Conservation (phyloP, 2,888 invertebrate genomes). For the Drosophila nigricruria region DNA sequence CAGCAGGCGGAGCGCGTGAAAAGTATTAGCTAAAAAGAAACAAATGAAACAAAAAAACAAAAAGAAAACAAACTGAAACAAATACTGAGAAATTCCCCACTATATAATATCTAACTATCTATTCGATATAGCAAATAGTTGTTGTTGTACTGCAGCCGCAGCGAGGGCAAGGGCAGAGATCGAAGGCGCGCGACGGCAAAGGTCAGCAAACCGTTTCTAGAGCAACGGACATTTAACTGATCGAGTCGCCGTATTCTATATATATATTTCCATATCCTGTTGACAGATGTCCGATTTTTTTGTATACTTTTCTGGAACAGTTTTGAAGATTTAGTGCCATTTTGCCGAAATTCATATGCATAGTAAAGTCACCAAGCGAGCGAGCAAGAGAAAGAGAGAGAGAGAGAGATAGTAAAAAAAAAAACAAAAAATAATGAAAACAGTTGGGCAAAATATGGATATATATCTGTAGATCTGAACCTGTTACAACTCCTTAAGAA, state of each 20-base stretch:
- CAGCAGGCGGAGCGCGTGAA: constrained; percentile 28
- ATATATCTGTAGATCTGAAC: constrained; percentile 45
- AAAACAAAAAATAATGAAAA: constrained; percentile 13
- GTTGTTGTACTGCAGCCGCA: constrained; percentile 54
- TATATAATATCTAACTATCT: constrained; percentile 27
- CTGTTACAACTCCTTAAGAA: constrained; percentile 52
- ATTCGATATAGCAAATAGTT: constrained; percentile 49
- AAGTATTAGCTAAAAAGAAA: constrained; percentile 55
- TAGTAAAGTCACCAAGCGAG: constrained; percentile 43
- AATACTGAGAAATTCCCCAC: constrained; percentile 36
- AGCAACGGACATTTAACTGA: constrained; percentile 61
- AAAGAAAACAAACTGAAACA: constrained; percentile 44
- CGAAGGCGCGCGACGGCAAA: constrained; percentile 14
- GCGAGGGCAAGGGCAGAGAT: constrained; percentile 30
- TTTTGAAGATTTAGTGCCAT: constrained; percentile 74
- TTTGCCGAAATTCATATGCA: constrained; percentile 71
- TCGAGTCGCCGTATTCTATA: constrained; percentile 37
- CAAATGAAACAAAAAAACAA: neutral
- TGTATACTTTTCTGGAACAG: constrained; percentile 44
- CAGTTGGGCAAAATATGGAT: constrained; percentile 39
- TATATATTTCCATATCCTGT: constrained; percentile 27
- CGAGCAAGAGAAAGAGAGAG: neutral
- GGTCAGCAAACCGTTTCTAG: constrained; percentile 63
- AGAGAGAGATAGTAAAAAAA: constrained; percentile 6
- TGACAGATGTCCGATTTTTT: constrained; percentile 16